Evolutionary conservation across 1,140 invertebrate genomes (phyloP).

Genomic region (Zaprionus capensis): DNA sequence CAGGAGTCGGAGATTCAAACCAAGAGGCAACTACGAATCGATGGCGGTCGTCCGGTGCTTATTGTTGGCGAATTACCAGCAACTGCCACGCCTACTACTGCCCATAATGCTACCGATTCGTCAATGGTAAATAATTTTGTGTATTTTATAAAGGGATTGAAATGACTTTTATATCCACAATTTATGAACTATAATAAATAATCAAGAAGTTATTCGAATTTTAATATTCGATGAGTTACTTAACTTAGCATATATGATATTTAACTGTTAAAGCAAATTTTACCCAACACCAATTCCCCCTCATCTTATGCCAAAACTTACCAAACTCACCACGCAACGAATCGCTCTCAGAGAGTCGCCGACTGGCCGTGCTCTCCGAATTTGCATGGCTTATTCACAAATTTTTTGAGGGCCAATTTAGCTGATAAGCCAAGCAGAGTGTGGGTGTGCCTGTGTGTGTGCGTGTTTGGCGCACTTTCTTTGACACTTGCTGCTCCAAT

Average conservation of each 20-base stretch:
- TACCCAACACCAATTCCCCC: not conserved
- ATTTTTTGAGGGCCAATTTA: constrained; percentile 11
- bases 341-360: not conserved
- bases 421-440: constrained; percentile 30
- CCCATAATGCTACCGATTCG: constrained; percentile 2
- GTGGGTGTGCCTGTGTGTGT: not conserved
- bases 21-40: not conserved
- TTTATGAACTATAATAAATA: not conserved
- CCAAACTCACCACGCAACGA: not conserved
- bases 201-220: not conserved
- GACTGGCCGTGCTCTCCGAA: constrained; percentile 4
- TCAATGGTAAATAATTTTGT: constrained; percentile 49
- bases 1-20: not conserved
- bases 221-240: not conserved
- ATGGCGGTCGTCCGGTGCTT: constrained; percentile 22
- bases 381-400: not conserved
- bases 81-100: not conserved
- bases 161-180: constrained; percentile 19
- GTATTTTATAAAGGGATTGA: constrained; percentile 62
- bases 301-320: not conserved
- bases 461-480: constrained; percentile 48
- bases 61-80: constrained; percentile 28
- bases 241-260: too few relatives aligned
- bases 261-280: not conserved
- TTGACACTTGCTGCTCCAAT: constrained; percentile 64